Evolutionary conservation across 2,797 vertebrate genomes (phyloP).

Genomic region (Myiotriccus ornatus): DNA sequence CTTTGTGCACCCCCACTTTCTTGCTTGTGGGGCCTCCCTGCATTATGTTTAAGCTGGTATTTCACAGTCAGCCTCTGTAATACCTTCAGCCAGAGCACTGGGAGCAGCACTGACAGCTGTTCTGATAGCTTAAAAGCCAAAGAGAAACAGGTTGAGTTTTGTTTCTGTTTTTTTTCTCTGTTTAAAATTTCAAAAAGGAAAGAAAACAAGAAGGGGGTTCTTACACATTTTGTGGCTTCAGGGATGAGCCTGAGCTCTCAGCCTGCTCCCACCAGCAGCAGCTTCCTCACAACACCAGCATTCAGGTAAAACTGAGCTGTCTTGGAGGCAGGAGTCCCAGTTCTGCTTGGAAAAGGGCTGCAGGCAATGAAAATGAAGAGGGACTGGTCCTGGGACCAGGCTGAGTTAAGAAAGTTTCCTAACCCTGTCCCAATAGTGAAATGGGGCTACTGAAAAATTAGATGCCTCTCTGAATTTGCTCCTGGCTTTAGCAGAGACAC

Average conservation of each 20-base stretch:
- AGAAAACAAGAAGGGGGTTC: neutral
- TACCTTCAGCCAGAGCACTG: neutral
- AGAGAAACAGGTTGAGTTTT: neutral
- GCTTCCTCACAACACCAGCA: neutral
- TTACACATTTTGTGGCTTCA: neutral
- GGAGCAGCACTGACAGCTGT: neutral
- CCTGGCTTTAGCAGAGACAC: neutral
- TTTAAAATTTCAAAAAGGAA: neutral
- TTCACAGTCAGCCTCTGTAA: neutral
- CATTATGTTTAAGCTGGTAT: neutral
- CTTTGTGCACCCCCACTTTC: neutral
- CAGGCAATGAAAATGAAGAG: neutral
- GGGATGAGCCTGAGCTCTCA: neutral
- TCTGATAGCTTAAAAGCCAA: neutral
- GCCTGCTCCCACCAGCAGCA: rapidly evolving
- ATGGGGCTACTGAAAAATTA: neutral
- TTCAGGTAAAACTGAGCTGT: neutral
- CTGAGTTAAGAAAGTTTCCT: neutral
- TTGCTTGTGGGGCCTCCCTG: rapidly evolving
- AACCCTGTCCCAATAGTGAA: neutral
- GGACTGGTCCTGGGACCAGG: neutral
- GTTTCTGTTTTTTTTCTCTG: neutral
- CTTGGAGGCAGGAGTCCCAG: neutral
- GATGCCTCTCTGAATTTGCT: neutral
- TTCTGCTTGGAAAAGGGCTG: neutral